These are phyloP conservation scores for Bombus balteatus DNA, from an alignment of 1,140 invertebrate species.

Conservation along the genomic window DNA sequence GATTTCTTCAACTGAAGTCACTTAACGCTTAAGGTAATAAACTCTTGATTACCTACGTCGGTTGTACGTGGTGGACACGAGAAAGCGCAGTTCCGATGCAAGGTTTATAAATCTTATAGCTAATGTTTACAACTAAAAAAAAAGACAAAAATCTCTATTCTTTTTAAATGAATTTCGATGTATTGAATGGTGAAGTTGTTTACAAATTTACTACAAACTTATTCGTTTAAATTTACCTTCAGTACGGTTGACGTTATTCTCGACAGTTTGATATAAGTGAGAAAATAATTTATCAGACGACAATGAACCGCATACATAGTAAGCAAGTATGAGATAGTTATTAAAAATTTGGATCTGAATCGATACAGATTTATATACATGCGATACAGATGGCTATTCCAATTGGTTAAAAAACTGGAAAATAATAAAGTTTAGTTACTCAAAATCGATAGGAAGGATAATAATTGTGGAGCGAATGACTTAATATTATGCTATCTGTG, in stretches of 20 bases:
- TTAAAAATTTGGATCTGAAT: too few species aligned
- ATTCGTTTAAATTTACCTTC: not conserved
- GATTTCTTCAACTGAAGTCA: not conserved
- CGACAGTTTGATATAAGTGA: not conserved
- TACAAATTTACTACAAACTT: not conserved
- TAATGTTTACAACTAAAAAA: not conserved
- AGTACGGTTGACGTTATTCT: not conserved
- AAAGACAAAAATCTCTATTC: not conserved
- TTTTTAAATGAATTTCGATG: not conserved
- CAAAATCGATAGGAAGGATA: not conserved
- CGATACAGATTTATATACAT: too few species aligned
- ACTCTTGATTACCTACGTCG: not conserved
- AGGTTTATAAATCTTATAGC: not conserved
- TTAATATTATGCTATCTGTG: not conserved
- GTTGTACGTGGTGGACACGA: not conserved
- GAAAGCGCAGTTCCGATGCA: not conserved
- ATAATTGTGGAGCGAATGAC: not conserved
- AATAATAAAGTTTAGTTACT: not conserved
- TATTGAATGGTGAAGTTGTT: not conserved
- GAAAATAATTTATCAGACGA: too few species aligned
- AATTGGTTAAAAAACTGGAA: not conserved
- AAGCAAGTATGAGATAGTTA: too few species aligned
- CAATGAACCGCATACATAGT: not conserved
- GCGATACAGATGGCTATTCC: too few species aligned
- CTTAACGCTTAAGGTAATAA: not conserved